Percentiles rank a stretch among this genome's conserved stretches.
Evolutionary conservation across 2,113 vertebrate genomes (phyloP).

Genomic region (Scomber scombrus): DNA sequence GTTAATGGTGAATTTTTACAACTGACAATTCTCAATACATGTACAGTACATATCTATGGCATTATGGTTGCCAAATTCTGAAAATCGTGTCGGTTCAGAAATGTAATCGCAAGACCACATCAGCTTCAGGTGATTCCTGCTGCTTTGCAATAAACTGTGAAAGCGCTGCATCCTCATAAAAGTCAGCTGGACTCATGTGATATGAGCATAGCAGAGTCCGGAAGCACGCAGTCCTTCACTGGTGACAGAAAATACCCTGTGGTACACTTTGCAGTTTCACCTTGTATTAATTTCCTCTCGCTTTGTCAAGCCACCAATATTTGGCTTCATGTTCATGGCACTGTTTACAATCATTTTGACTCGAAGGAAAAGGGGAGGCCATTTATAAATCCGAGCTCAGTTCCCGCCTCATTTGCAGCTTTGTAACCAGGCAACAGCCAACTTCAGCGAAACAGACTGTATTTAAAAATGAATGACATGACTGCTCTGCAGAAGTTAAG

Average conservation of each 20-base stretch:
- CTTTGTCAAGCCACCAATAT: not conserved
- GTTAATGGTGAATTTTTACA: too few species aligned
- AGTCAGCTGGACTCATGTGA: not conserved
- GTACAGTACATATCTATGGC: too few species aligned
- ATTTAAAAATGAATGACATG: not conserved
- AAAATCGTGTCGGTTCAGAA: not conserved
- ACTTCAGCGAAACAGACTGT: not conserved
- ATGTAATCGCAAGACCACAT: not conserved
- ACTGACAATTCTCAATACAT: too few species aligned
- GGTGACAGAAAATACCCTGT: not conserved
- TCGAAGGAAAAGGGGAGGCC: not conserved
- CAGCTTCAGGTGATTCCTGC: not conserved
- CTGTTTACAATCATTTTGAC: not conserved
- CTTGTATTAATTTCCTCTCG: not conserved
- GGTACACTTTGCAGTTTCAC: not conserved
- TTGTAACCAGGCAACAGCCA: slow-evolving; percentile 8
- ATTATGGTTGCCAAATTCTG: not conserved
- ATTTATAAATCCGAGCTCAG: not conserved
- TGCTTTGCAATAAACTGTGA: not conserved
- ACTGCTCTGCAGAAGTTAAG: slow-evolving; percentile 2
- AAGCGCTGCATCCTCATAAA: not conserved
- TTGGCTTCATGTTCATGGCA: not conserved
- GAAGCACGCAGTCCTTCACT: not conserved
- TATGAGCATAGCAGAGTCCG: not conserved
- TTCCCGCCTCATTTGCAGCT: not conserved